Evolutionary conservation across 92 coral and sea anemone genomes (phyloP).

Genomic region (Epizoanthus fatuus): DNA sequence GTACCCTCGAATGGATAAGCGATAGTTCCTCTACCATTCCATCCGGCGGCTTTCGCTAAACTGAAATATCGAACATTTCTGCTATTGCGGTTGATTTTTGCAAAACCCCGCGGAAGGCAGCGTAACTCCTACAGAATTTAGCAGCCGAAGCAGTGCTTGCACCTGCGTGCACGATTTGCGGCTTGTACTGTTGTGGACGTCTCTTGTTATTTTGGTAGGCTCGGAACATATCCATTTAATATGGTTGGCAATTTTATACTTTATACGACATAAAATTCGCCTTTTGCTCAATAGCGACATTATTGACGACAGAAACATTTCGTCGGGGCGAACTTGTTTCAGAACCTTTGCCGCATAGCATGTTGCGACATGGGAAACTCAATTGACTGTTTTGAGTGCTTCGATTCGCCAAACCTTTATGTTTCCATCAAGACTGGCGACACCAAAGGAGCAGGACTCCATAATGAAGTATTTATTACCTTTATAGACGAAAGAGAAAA

Average conservation of each 20-base stretch:
- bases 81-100: no score
- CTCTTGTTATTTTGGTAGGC: neutral
- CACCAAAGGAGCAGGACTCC: slow-evolving; percentile 91
- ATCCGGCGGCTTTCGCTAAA: no score
- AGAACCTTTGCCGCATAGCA: neutral
- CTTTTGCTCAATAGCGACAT: neutral
- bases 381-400: slow-evolving; percentile 83
- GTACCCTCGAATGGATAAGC: no score
- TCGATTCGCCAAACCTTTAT: slow-evolving; percentile 79
- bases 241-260: neutral
- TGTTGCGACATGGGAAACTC: slow-evolving; percentile 87
- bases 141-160: no score
- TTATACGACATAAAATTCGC: neutral
- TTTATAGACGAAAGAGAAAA: slow-evolving; percentile 88
- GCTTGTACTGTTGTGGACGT: neutral
- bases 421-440: slow-evolving; percentile 95
- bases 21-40: no score
- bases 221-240: neutral
- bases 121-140: no score
- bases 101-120: no score
- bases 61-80: no score
- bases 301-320: neutral
- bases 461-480: slow-evolving; percentile 85
- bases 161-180: neutral
- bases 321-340: neutral